Evolutionary conservation across 2,113 vertebrate species (phyloP), one percentile per base, ranked within the genome.

Genomic region (Cyanistes caeruleus): DNA sequence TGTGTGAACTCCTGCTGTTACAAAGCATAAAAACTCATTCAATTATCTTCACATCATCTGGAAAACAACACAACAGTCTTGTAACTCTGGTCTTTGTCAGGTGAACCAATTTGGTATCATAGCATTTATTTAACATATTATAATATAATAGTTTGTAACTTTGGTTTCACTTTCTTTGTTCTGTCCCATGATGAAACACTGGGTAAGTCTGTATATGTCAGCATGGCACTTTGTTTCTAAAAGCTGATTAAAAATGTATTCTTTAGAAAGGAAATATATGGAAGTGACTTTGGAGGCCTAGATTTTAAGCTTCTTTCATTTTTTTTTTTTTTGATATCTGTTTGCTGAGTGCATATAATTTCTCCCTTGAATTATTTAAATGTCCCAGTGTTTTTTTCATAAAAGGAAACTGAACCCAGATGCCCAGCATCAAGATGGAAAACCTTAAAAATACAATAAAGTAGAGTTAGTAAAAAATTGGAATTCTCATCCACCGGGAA

Each of bases 241-340:
- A 95, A 95, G 64, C 87, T 95, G 89, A 95, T 96, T 95, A 95
- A 96, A 97, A 94, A 96, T 95, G 48, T 69, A 96, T 95, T 97
- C 22, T 81, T 91, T 95, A 53, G 78, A 95, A 89, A 81, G 56
- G 49, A 95, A 94, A 76, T 95, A 58, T 15, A 84, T 53, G 60
- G 69, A 95, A 95, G 58, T 82, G 69, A 78, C 74, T 95, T 93
- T 39, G 56, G 44, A 93, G 80, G 65, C 89, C 91, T 96, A 84
- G 84, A 91, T 95, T 95, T 96, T 75, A 75, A 94, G 84, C 58
- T 64, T 48, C 73, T 92, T 94, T 91, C 35, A 8, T 76, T 93
- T 93, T 84, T 39, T 53, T 93, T 89, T 95, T 39, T 53, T 93
- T 89, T 95, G 28, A 93, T 58, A 87, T 95, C 87, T 94, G 74